These are phyloP conservation scores for Antheraea yamamai DNA, from an alignment of 2,888 invertebrate genomes.

Conservation along the genomic window DNA sequence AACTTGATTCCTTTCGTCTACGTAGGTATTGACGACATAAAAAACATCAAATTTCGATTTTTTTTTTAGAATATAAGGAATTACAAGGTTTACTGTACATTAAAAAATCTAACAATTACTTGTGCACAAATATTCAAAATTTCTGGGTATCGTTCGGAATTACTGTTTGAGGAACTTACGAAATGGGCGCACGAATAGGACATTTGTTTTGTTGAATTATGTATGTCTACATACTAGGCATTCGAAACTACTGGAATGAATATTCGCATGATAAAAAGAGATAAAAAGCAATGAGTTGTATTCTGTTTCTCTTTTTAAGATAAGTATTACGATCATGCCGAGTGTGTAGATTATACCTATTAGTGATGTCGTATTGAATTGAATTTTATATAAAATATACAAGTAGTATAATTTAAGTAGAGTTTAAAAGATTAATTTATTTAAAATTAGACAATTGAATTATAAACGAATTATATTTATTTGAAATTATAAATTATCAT, in stretches of 20 bases:
- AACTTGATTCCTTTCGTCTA: constrained; percentile 79
- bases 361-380: background rate
- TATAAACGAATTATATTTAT: background rate
- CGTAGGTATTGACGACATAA: constrained; percentile 59
- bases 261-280: constrained; percentile 21
- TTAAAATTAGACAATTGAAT: background rate
- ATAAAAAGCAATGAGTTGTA: background rate
- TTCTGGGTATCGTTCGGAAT: constrained; percentile 68
- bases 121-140: constrained; percentile 24
- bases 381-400: background rate
- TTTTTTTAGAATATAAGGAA: constrained; percentile 34
- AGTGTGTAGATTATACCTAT: constrained; percentile 6
- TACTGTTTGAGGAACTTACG: constrained; percentile 78
- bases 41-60: constrained; percentile 51
- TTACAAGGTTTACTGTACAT: constrained; percentile 18
- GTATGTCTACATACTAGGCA: constrained; percentile 26
- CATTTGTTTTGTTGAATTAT: constrained; percentile 80
- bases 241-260: constrained; percentile 22
- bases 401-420: too few species aligned
- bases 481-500: background rate
- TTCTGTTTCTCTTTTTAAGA: background rate
- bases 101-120: constrained; percentile 27
- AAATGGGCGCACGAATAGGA: constrained; percentile 81
- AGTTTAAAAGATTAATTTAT: background rate
- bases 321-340: background rate